Percentiles rank a stretch among this genome's conserved stretches.
These are phyloP conservation scores for Hiodon alosoides DNA, from an alignment of 2,113 vertebrate genomes.

Conservation along the genomic window DNA sequence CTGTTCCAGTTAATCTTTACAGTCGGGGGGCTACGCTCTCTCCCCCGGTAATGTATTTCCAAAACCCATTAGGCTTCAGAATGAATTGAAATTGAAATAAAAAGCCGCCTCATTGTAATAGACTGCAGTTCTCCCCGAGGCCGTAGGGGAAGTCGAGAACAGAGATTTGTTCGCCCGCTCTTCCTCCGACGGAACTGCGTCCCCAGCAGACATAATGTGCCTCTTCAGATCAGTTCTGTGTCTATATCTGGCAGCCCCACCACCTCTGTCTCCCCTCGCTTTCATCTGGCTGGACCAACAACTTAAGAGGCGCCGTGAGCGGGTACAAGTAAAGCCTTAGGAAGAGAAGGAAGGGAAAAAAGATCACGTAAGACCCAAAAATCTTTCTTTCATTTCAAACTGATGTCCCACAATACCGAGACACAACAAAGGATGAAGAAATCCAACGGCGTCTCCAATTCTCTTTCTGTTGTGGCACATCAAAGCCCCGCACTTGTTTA, in stretches of 20 bases:
- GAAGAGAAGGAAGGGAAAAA: neutral
- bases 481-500: too few relatives aligned
- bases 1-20: neutral
- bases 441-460: too few relatives aligned
- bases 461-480: too few relatives aligned
- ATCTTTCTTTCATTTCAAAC: neutral
- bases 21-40: neutral
- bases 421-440: too few relatives aligned
- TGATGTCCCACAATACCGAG: too few relatives aligned
- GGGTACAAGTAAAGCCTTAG: neutral
- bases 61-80: slow-evolving; percentile 26
- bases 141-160: slow-evolving; percentile 32
- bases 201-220: slow-evolving; percentile 3
- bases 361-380: neutral
- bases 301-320: neutral
- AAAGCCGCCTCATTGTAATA: neutral
- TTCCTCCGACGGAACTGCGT: neutral
- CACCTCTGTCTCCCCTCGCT: neutral
- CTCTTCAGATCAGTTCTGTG: slow-evolving; percentile 20
- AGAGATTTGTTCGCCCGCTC: slow-evolving; percentile 12
- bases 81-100: slow-evolving; percentile 45
- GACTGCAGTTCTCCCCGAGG: neutral
- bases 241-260: slow-evolving; percentile 15
- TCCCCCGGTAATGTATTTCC: slow-evolving; percentile 1
- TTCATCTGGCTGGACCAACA: neutral